Percentiles rank a stretch among this genome's conserved stretches.
phyloP scores from a whole-genome alignment of 2,113 vertebrate genomes.

The Calidris pygmaea region DNA sequence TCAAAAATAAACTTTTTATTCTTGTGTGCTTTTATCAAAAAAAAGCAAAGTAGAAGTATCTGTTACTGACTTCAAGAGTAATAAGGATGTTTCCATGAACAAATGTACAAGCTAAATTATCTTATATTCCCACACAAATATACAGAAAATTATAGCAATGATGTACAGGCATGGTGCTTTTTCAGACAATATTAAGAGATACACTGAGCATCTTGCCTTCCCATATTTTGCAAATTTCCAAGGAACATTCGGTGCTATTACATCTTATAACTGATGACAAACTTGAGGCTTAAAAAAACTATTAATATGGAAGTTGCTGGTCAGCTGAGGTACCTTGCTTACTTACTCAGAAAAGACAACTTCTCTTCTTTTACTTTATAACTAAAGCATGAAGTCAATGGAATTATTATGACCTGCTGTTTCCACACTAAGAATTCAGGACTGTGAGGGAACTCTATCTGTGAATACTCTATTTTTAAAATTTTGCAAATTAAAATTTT shows the following conservation, averaged over 20 bases:
- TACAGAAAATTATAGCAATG: not conserved
- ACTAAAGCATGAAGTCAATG: not conserved
- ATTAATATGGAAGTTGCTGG: not conserved
- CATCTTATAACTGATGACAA: not conserved
- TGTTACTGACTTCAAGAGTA: not conserved
- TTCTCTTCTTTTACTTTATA: not conserved
- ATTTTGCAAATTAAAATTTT: not conserved
- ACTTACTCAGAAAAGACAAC: not conserved
- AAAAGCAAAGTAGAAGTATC: not conserved
- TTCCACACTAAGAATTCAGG: not conserved
- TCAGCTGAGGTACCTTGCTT: not conserved
- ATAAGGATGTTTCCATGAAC: not conserved
- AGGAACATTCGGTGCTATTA: not conserved
- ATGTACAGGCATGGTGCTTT: fast-evolving
- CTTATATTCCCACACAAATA: not conserved
- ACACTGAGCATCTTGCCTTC: not conserved
- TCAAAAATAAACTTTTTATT: not conserved
- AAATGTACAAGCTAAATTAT: not conserved
- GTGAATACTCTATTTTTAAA: not conserved
- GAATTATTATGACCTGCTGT: not conserved
- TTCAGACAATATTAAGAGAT: not conserved
- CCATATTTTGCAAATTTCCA: not conserved
- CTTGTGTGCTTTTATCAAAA: not conserved
- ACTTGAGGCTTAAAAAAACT: not conserved
- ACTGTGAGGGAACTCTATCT: not conserved